Evolutionary conservation across 2,113 vertebrate genomes (phyloP), one percentile per base, ranked within the genome.

Genomic region (Xiphophorus hellerii): DNA sequence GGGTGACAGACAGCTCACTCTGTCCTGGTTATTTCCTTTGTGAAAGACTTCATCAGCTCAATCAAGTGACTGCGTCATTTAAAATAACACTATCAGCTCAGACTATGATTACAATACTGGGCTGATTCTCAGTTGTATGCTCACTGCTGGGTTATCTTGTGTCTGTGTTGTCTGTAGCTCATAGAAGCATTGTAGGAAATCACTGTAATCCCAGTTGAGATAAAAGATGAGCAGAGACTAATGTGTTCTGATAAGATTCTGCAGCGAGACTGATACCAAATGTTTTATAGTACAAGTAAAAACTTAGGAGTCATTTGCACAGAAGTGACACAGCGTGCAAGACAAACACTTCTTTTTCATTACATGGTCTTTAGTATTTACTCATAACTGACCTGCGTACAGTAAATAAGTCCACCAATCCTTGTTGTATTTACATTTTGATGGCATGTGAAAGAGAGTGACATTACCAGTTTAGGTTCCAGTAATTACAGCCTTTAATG

Each of bases 1-100:
- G 76, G 65, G 74, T 88, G 88, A 87, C 67, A 74, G 89, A 86
- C 87, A 84, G 76, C 87, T 87, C 79, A 68, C 71, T 89, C 74
- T 31, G 7, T 82, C 81, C 74, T 64, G 73, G 73, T 83, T 84
- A 73, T 86, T 87, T 82, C 54, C 83, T 82, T 68, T 77, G 31
- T 69, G 71, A 76, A 69, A 71, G 76, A 64, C 67, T 76, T 84
- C 73, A 80, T 78, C 51, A 13, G 65, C 80, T 90, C 80, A 89
- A 75, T 89, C 80, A 82, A 62, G 60, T 71, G 81, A 84, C 74
- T 77, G 61, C 70, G 76, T 86, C 83, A 75, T 86, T 88, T 85
- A 83, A 76, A 73, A 88, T 87, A 82, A 73, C 73, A 42, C 80
- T 78, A 74, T 75, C 75, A 28, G 37, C 54, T 44, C 58, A 28